phyloP scores from a whole-genome alignment of 2,113 vertebrate species.

The Illadopsis cleaveri region DNA sequence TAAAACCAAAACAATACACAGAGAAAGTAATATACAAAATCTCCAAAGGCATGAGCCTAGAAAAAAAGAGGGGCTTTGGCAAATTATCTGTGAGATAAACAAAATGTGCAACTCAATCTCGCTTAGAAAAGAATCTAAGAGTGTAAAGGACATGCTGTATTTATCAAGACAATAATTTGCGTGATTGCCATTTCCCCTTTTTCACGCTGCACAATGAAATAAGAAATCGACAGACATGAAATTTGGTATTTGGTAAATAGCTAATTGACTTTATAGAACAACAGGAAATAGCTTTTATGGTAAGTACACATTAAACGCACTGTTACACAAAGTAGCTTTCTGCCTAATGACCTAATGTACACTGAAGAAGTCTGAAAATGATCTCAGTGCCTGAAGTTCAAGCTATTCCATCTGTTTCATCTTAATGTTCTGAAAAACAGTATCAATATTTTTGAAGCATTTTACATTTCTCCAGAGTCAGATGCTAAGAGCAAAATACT shows the following conservation, averaged over 20 bases:
- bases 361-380: constrained; percentile 18
- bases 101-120: neutral
- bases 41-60: neutral
- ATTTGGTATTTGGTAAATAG: constrained; percentile 45
- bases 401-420: neutral
- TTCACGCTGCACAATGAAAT: neutral
- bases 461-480: neutral
- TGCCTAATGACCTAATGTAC: constrained; percentile 43
- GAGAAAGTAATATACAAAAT: neutral
- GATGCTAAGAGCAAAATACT: neutral
- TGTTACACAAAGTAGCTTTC: constrained; percentile 55
- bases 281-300: constrained; percentile 64
- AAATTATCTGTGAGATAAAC: neutral
- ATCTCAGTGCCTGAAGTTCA: constrained; percentile 11
- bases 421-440: neutral
- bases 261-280: constrained; percentile 59
- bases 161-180: neutral
- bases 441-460: neutral
- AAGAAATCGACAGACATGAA: neutral
- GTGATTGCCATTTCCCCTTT: neutral
- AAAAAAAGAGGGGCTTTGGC: neutral
- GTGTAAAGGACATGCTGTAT: neutral
- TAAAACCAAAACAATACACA: neutral
- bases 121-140: neutral
- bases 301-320: constrained; percentile 36